A percentile compares a stretch with the other conserved stretches of the same genome.
Conservation (phyloP, 2,113 vertebrate species). For the Dasypus novemcinctus region DNA sequence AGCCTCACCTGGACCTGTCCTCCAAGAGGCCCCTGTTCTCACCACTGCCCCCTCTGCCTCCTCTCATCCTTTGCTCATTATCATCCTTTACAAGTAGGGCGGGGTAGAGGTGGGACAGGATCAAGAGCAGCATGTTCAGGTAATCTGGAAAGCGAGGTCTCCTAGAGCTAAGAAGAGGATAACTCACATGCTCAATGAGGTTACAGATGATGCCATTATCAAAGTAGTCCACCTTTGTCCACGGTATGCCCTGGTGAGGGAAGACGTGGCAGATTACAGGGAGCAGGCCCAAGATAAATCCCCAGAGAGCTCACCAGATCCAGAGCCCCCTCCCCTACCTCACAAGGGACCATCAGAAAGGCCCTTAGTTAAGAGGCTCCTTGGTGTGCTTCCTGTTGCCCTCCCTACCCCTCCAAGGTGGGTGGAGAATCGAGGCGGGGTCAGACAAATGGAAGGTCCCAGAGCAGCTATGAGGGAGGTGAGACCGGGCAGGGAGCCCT, state of each 20-base stretch:
- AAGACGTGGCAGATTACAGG: not conserved
- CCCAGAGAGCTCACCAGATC: not conserved
- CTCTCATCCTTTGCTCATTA: not conserved
- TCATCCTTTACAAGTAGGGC: not conserved
- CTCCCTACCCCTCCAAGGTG: not conserved
- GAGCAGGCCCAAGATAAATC: not conserved
- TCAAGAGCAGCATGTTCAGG: not conserved
- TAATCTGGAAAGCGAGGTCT: not conserved
- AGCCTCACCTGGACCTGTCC: not conserved
- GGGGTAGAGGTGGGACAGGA: not conserved
- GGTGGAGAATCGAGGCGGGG: not conserved
- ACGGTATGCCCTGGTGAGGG: constrained; percentile 83
- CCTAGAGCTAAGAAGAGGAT: not conserved
- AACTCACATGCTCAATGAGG: constrained; percentile 87
- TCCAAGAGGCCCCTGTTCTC: not conserved
- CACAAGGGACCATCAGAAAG: not conserved
- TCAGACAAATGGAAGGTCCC: not conserved
- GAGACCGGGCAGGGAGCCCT: not conserved
- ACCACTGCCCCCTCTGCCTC: not conserved
- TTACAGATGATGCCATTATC: constrained; percentile 88
- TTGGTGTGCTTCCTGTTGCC: not conserved
- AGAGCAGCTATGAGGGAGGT: not conserved
- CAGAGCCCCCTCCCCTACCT: not conserved
- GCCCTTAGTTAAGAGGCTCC: not conserved
- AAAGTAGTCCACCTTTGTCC: constrained; percentile 84